Percentiles rank a stretch among this genome's conserved stretches.
Conservation (phyloP, 2,888 invertebrate genomes). For the Helicoverpa assulta region DNA sequence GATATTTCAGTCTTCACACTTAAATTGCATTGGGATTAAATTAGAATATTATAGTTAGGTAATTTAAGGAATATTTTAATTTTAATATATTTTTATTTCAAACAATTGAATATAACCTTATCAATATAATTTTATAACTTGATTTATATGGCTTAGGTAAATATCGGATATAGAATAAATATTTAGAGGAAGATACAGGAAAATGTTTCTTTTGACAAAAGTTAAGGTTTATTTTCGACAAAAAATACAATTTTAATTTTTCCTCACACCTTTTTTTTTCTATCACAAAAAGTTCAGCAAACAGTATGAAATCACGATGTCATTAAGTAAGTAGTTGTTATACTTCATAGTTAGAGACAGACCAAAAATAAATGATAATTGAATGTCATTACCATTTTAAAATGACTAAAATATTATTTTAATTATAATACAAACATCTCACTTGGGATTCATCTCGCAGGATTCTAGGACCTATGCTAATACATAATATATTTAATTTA, state of each 20-base stretch:
- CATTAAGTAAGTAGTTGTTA: conserved; percentile 56
- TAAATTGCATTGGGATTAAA: conserved; percentile 62
- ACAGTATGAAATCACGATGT: conserved; percentile 30
- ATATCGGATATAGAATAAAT: conserved; percentile 23
- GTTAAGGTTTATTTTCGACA: conserved; percentile 30
- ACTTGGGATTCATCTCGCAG: conserved; percentile 78
- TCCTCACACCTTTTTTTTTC: conserved; percentile 11
- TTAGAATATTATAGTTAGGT: conserved; percentile 39
- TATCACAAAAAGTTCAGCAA: conserved; percentile 27
- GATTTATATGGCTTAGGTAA: conserved; percentile 36
- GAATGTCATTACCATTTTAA: conserved; percentile 59
- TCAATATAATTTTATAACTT: conserved; percentile 49
- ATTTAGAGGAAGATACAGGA: conserved; percentile 34
- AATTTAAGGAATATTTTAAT: conserved; percentile 31
- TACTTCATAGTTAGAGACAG: conserved; percentile 65
- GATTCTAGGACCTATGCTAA: conserved; percentile 72
- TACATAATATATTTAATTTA: conserved; percentile 57
- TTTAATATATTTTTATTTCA: conserved; percentile 27
- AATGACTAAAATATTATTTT: conserved; percentile 75
- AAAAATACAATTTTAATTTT: conserved; percentile 22
- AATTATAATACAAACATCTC: conserved; percentile 77
- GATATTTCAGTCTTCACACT: conserved; percentile 65
- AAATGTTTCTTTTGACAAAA: background rate
- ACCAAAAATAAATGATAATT: conserved; percentile 53
- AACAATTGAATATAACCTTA: conserved; percentile 53